Conservation (phyloP, 2,797 vertebrate genomes). For the Hippoglossus hippoglossus region DNA sequence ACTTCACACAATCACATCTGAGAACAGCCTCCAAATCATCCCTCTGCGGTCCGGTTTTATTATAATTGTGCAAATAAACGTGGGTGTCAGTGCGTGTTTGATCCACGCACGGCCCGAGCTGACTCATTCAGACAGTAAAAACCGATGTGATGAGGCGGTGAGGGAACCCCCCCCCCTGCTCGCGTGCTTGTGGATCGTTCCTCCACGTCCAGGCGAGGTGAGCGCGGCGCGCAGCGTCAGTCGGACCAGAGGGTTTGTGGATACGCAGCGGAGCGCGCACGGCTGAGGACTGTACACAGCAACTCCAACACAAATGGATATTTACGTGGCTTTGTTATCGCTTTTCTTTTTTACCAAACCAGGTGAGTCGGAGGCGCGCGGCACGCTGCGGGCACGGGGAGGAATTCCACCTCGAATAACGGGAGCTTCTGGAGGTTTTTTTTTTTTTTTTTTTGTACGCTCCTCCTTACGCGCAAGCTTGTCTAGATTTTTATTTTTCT, state of each 20-base stretch:
- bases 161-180: conserved; percentile 47
- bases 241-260: conserved; percentile 64
- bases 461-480: conserved; percentile 35
- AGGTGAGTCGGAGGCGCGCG: conserved; percentile 64
- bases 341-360: conserved; percentile 75
- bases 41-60: rapidly evolving
- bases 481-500: not conserved
- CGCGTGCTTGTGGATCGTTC: conserved; percentile 70
- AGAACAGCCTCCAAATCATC: not conserved
- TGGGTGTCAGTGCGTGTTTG: rapidly evolving
- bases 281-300: conserved; percentile 56
- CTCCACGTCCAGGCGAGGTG: conserved; percentile 65
- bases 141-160: rapidly evolving
- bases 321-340: conserved; percentile 76
- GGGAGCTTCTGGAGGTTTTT: conserved; percentile 18
- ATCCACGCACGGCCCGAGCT: rapidly evolving
- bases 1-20: not conserved
- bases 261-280: conserved; percentile 50
- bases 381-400: not conserved
- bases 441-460: not conserved
- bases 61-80: not conserved
- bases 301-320: conserved; percentile 82
- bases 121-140: not conserved
- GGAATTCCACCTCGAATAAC: conserved; percentile 2
- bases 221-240: conserved; percentile 57